A percentile compares a stretch with the other conserved stretches of the same genome.
phyloP scores from a whole-genome alignment of 2,797 vertebrate genomes.

The Moxostoma hubbsi region DNA sequence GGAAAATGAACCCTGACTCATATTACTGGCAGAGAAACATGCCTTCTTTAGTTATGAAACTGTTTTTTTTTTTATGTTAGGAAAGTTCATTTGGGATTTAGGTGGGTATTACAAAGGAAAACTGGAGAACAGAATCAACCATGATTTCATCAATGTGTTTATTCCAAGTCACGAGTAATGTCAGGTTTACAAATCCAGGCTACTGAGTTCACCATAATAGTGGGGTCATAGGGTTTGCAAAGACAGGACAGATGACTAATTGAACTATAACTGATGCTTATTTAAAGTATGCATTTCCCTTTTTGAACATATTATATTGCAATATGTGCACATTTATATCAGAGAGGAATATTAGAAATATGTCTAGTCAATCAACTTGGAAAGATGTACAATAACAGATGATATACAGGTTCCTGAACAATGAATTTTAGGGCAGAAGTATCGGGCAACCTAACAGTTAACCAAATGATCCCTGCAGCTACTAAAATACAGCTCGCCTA shows the following conservation, averaged over 20 bases:
- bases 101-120: neutral
- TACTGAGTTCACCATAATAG: constrained; percentile 1
- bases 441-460: constrained; percentile 37
- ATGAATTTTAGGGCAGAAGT: constrained; percentile 28
- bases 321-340: neutral
- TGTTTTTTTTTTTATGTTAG: neutral
- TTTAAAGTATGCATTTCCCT: neutral
- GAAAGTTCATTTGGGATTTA: neutral
- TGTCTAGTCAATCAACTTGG: constrained; percentile 11
- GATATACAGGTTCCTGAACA: too few species aligned
- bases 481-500: constrained; percentile 26
- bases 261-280: neutral
- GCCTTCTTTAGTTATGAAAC: neutral
- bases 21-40: neutral
- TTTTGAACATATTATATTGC: neutral
- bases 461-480: constrained; percentile 50
- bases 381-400: constrained; percentile 41
- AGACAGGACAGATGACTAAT: neutral
- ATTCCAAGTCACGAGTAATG: neutral
- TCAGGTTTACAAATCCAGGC: constrained; percentile 30
- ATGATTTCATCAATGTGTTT: constrained; percentile 11
- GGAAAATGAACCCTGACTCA: constrained; percentile 35
- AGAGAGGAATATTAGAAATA: neutral
- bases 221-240: neutral
- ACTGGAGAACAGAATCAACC: neutral